phyloP scores from a whole-genome alignment of 37 sponge, comb jelly and placozoan genomes.

The Theonella swinhoei region DNA sequence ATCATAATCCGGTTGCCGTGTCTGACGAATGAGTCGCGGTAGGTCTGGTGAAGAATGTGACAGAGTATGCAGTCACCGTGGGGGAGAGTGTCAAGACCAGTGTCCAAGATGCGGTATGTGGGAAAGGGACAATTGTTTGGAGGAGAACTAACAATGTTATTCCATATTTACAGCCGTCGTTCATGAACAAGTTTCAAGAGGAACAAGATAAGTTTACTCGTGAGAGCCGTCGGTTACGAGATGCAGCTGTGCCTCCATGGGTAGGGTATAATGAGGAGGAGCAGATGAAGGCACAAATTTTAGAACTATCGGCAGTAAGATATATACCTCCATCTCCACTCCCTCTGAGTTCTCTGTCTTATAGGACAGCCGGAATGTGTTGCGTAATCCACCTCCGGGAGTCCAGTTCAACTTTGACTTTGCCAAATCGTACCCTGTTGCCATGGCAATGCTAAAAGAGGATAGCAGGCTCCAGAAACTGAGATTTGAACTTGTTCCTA shows the following conservation, averaged over 20 bases:
- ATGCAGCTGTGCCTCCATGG: conserved; percentile 95
- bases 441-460: conserved; percentile 84
- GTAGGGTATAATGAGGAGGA: conserved; percentile 98
- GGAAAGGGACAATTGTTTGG: neutral
- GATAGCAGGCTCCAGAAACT: conserved; percentile 84
- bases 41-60: conserved; percentile 38
- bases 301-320: conserved; percentile 89
- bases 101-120: conserved; percentile 28
- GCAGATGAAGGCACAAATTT: conserved; percentile 93
- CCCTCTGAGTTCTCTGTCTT: neutral
- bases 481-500: conserved; percentile 95
- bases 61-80: conserved; percentile 53
- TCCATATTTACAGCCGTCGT: conserved; percentile 3
- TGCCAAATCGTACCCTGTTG: conserved; percentile 77
- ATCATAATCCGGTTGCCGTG: neutral
- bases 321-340: neutral
- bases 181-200: conserved; percentile 77
- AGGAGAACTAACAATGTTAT: neutral
- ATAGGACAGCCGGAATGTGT: conserved; percentile 92
- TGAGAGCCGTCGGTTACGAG: conserved; percentile 52
- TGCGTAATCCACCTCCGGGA: conserved; percentile 93
- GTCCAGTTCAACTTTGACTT: conserved; percentile 92
- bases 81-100: conserved; percentile 45
- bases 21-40: neutral
- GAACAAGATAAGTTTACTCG: conserved; percentile 84